Evolutionary conservation across 2,113 vertebrate species (phyloP).

Genomic region (Isichthys henryi): DNA sequence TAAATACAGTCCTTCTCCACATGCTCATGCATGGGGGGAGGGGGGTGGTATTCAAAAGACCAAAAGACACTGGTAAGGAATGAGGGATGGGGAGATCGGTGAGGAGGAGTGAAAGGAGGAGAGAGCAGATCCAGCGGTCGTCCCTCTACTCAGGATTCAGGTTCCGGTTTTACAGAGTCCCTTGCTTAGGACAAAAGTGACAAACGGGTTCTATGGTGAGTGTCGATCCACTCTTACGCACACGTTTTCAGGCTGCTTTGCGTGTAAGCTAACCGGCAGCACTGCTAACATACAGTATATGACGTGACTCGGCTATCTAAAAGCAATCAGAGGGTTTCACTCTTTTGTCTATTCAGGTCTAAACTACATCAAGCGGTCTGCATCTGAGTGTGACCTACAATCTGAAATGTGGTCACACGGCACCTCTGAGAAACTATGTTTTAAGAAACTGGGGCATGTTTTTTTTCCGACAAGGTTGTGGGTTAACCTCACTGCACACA

Average conservation of each 20-base stretch:
- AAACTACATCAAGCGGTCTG: not conserved
- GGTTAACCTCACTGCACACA: not conserved
- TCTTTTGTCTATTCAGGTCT: not conserved
- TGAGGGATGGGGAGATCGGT: not conserved
- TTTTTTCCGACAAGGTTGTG: not conserved
- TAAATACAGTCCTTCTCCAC: not conserved
- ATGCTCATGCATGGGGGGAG: not conserved
- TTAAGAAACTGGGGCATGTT: not conserved
- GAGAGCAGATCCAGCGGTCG: not conserved
- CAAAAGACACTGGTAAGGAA: not conserved
- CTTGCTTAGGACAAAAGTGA: not conserved
- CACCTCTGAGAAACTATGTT: not conserved
- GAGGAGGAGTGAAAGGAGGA: not conserved
- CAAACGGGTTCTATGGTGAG: not conserved
- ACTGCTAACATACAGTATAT: not conserved
- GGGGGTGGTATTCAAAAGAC: not conserved
- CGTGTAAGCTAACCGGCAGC: not conserved
- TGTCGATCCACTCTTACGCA: not conserved
- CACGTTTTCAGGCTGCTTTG: not conserved
- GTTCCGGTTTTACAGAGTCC: not conserved
- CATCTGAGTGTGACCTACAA: not conserved
- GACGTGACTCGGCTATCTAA: not conserved
- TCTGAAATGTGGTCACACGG: not conserved
- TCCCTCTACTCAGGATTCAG: not conserved
- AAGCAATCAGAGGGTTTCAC: not conserved